Evolutionary conservation across 2,797 vertebrate genomes (phyloP), one percentile per base, ranked within the genome.

Genomic region (Leuciscus waleckii): DNA sequence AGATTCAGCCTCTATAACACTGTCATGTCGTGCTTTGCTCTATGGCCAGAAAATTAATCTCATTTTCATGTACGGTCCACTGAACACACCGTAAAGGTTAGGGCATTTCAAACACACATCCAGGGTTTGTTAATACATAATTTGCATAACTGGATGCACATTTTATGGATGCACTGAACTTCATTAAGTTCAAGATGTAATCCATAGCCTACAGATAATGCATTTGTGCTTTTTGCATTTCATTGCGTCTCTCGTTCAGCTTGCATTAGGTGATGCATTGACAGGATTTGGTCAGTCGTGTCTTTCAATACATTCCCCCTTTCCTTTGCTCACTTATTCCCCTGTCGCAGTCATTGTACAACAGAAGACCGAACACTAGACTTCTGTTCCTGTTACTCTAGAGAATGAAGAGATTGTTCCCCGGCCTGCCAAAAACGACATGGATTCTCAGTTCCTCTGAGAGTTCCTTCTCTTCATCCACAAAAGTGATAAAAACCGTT

Each of bases 401-500:
- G 88, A 92, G 63, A 89, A 82, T 8, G 4, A 83, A 88, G 86
- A 89, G 90, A 79, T 87, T 79, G 85, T 88, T 90, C 84, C 84
- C 73, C 71, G 67, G 84, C 56, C 70, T 87, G 91, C 91, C 92
- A 93, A 91, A 91, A 88, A 80, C 89, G 79, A 56, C 84, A 80
- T 92, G 91, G 90, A 91, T 91, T 89, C 87, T 86, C 76, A 49
- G 39, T 49, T 90, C 91, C 88, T 89, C 86, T 74, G 93, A 92
- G 93, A 94, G 85, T 69, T 71, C 88, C 92, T 90, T 91, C 86
- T 92, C 91, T 91, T 87, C 81, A 85, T 82, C 87, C 89, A 92
- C 93, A 92, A 93, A 94, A 83, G 88, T 79, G 86, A 91, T 92
- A 92, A 91, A 56, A 77, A 21, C 90, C 92, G 90, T 90, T 68